A percentile compares a stretch with the other conserved stretches of the same genome.
These are phyloP conservation scores for Pseudochaenichthys georgianus DNA, from an alignment of 2,797 vertebrate species.

Conservation along the genomic window DNA sequence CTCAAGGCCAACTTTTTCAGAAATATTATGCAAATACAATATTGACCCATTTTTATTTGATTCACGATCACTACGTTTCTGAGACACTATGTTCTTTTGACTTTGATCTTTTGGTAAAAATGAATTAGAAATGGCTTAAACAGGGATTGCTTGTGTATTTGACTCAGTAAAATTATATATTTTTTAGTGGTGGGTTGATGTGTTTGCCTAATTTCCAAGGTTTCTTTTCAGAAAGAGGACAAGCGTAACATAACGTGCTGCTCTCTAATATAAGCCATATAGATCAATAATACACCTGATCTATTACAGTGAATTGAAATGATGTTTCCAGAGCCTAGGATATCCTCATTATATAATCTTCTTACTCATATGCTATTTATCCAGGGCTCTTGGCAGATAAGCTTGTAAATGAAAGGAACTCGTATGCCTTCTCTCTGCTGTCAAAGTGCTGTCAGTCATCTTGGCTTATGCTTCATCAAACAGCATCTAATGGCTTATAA, in stretches of 20 bases:
- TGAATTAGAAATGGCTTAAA: conserved; percentile 47
- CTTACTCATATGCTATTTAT: conserved; percentile 57
- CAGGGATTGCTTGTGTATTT: conserved; percentile 47
- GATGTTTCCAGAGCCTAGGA: conserved; percentile 63
- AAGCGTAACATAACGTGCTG: conserved; percentile 73
- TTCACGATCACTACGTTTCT: conserved; percentile 56
- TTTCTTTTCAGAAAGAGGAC: conserved; percentile 63
- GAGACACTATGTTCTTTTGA: conserved; percentile 64
- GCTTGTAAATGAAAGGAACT: conserved; percentile 57
- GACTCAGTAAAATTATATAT: conserved; percentile 46
- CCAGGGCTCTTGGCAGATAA: conserved; percentile 57
- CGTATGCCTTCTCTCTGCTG: conserved; percentile 62
- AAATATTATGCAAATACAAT: conserved; percentile 81
- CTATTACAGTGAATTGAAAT: conserved; percentile 52
- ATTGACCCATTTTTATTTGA: conserved; percentile 63
- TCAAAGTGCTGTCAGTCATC: conserved; percentile 51
- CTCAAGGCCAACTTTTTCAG: conserved; percentile 52
- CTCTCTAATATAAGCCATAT: conserved; percentile 83
- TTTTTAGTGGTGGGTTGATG: conserved; percentile 46
- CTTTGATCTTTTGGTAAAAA: conserved; percentile 38
- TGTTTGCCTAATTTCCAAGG: conserved; percentile 55
- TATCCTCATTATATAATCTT: conserved; percentile 57
- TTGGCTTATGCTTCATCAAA: conserved; percentile 66
- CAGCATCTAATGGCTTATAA: conserved; percentile 59
- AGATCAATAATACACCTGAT: conserved; percentile 60